Evolutionary conservation across 2,113 vertebrate genomes (phyloP), one percentile per base, ranked within the genome.

Genomic region (Dipodomys merriami): DNA sequence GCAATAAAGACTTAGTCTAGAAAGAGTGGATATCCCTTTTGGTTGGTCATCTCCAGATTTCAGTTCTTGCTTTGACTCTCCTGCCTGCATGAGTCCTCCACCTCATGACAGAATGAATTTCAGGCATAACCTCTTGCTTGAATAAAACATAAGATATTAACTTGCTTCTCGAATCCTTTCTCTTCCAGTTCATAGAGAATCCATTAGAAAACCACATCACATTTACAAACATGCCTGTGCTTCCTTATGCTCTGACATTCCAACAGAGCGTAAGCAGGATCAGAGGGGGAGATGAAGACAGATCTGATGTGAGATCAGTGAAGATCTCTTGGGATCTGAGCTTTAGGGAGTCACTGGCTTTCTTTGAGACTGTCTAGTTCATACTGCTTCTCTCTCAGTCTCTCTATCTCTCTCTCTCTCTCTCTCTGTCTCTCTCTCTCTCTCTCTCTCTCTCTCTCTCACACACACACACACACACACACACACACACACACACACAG

Each of bases 1-100:
- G 80, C 46, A 86, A 94, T 94, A 94, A 97, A 97, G 97, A 91
- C 87, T 96, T 95, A 91, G 96, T 96, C 96, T 94, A 82, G 93
- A 95, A 95, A 88, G 64, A 88, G 96, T 5, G 81, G 95, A 94
- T 84, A 85, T 72, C 89, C 81, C 44, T 67, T 22, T 65, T 79
- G 57, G 16, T 86, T 95, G 80, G 89, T 71, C 83, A 22, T 86
- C 87, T 69, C 80, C n/a, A 57, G 74, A 83, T 92, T 92, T 90
- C 91, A 88, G 88, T 83, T 93, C 87, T 96, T 39, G 79, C 85
- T 65, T 94, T 95, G 82, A 90, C 73, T 95, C 83, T 95, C 57
- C 81, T 23, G 6, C 71, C 68, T 64, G 72, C 94, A 83, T 77
- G 77, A 86, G 84, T 92, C 30, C 20, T 67, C 91, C 87, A 91